Base-by-base conservation (phyloP, 2,113 vertebrate species). In the Hypomesus transpacificus region DNA sequence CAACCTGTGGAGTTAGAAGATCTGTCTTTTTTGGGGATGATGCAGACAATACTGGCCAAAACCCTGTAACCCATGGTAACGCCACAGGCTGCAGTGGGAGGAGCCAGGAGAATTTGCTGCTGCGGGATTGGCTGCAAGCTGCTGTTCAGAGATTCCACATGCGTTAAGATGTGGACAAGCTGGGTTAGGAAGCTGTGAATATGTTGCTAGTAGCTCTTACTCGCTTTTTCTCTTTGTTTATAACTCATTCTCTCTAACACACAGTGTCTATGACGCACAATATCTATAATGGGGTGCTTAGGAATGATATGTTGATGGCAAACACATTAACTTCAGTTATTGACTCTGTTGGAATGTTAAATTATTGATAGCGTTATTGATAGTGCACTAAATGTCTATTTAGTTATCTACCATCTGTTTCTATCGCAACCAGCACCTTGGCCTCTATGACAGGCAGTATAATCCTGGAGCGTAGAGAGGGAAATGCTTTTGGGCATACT, bases 11-110 rank as follows among this genome's bases (percentile, higher is more conserved):
- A 62, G 46, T 26, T 5, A 2, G 4, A 9, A 39, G 50, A 17
- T 11, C 50, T 46, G 20, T 26, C 51, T 70, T 51, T 65, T 60
- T 74, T 66, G 26, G 58, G 66, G 63, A 76, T 57, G 78, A 74
- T 71, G 73, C 68, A 80, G 81, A 77, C 3, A 17, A 63, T 79
- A 68, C 70, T 16, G 75, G 89, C 87, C 89, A 83, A 87, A 88
- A 88, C 91, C 89, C 88, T 80, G 91, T 90, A 87, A 87, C 87
- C 88, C 87, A 88, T 86, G 80, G 83, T 71, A 87, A 91, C 83
- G 22, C 74, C 77, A 77, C 81, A 84, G 78, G 79, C 84, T 90
- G 89, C 89, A 89, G 86, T 84, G 84, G 91, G 91, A 82, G 90
- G 89, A 85, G 90, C 76, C n/a, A 11, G 8, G 7, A 16, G 6